phyloP scores from a whole-genome alignment of 2,888 invertebrate species.

The Tinea semifulvella region DNA sequence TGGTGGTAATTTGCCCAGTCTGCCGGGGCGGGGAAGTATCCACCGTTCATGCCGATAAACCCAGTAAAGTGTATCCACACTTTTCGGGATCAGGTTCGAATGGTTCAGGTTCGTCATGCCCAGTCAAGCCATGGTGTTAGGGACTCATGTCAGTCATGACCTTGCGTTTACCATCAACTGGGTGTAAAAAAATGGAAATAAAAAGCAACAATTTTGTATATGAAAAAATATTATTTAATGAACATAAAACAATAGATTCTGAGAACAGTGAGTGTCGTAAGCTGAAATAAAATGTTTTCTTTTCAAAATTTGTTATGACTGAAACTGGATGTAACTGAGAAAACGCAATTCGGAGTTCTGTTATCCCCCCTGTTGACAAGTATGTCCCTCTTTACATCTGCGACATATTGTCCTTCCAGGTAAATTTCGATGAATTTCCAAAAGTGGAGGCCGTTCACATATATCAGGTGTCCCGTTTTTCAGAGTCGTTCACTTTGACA shows the following conservation, averaged over 20 bases:
- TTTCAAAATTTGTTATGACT: slow-evolving; percentile 1
- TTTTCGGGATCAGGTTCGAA: no score
- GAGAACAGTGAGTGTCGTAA: no score
- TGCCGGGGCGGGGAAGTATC: no score
- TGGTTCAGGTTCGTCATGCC: no score
- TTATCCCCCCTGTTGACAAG: slow-evolving; percentile 32
- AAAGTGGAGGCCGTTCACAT: slow-evolving; percentile 37
- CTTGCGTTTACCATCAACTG: background rate
- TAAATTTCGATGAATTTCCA: slow-evolving; percentile 61
- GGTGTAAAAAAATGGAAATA: background rate
- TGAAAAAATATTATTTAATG: slow-evolving; percentile 4
- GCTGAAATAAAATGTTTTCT: slow-evolving; percentile 2
- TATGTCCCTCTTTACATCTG: slow-evolving; percentile 41
- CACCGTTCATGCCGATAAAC: no score
- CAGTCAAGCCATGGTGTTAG: no score
- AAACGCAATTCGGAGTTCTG: slow-evolving; percentile 3
- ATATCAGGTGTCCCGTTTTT: slow-evolving; percentile 61
- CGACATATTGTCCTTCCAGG: slow-evolving; percentile 45
- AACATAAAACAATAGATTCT: background rate
- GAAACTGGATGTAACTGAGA: no score
- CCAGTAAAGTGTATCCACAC: no score
- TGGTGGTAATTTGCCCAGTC: no score
- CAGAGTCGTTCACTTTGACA: slow-evolving; percentile 49
- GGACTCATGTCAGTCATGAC: no score
- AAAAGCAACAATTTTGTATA: background rate